A percentile compares a stretch with the other conserved stretches of the same genome.
Evolutionary conservation across 2,797 vertebrate species (phyloP).

Genomic region (Malurus splendens): DNA sequence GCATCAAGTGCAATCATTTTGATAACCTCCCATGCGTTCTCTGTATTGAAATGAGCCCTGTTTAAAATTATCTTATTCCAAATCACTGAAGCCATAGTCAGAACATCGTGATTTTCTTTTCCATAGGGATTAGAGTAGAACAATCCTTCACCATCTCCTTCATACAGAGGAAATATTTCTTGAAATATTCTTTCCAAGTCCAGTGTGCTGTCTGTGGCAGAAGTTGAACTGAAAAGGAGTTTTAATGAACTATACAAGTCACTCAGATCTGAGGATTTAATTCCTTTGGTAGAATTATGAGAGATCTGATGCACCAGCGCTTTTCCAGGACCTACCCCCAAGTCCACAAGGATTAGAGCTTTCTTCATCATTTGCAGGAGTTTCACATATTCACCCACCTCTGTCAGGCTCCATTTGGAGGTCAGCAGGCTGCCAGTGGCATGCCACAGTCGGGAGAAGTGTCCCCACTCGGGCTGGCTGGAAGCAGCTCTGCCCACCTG

Average conservation of each 20-base stretch:
- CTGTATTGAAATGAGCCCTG: constrained; percentile 1
- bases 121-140: neutral
- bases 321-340: neutral
- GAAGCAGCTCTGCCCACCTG: constrained; percentile 4
- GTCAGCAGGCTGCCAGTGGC: neutral
- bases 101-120: constrained; percentile 7
- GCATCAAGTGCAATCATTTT: constrained; percentile 7
- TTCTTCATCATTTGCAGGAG: constrained; percentile 15
- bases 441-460: neutral
- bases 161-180: neutral
- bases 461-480: neutral
- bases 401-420: constrained; percentile 20
- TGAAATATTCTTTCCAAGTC: neutral
- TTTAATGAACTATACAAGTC: neutral
- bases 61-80: constrained; percentile 33
- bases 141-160: neutral
- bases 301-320: neutral
- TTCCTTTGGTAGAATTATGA: neutral
- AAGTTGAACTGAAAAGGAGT: neutral
- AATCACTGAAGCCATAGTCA: constrained; percentile 31
- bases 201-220: neutral
- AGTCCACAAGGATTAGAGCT: constrained; percentile 22
- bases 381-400: constrained; percentile 10
- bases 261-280: neutral
- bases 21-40: constrained; percentile 29